Evolutionary conservation across 1,140 invertebrate genomes (phyloP), one percentile per base, ranked within the genome.

Genomic region (Eumaeus atala): DNA sequence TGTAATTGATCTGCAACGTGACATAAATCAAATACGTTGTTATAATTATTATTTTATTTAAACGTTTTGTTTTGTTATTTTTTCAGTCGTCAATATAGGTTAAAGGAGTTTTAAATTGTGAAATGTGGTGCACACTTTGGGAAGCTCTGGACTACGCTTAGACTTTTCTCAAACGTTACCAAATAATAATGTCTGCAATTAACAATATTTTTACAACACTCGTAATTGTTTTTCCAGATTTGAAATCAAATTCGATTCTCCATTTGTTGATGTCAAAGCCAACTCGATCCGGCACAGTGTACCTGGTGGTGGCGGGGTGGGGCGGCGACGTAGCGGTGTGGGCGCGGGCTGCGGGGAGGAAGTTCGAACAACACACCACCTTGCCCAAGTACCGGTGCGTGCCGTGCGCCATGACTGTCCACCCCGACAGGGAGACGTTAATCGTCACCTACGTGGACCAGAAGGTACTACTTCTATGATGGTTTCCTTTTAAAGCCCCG

Each of bases 371-470:
- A 83, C 56, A 90, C 38, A 72, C 89, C 50, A 85, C 87, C 48
- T 74, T 95, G 55, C 93, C 93, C 0, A 90, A 87, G n/a, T 93
- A 94, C 66, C 72, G 77, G 1, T 92, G 89, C 48, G 76, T 90
- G 28, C 90, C 91, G 0, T 93, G 92, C 0, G 92, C 93, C 0
- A 73, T 95, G 58, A 88, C 90, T 3, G 80, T 95, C 8, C 90
- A 93, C 59, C 82, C 88, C 14, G 60, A 68, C 1, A 74, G 73
- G 0, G 80, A 89, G 8, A 89, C 87, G 60, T 70, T 95, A 6
- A 87, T 94, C 17, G 80, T 93, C 8, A 90, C 89, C 3, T 95
- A 94, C 82, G 88, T 93, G 1, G 92, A 95, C 88, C 91, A 92
- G 62, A 93, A 91, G 88, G 92, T 93, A 79, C 85, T 58, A n/a